Conservation (phyloP, 2,113 vertebrate species). For the Axis porcinus region DNA sequence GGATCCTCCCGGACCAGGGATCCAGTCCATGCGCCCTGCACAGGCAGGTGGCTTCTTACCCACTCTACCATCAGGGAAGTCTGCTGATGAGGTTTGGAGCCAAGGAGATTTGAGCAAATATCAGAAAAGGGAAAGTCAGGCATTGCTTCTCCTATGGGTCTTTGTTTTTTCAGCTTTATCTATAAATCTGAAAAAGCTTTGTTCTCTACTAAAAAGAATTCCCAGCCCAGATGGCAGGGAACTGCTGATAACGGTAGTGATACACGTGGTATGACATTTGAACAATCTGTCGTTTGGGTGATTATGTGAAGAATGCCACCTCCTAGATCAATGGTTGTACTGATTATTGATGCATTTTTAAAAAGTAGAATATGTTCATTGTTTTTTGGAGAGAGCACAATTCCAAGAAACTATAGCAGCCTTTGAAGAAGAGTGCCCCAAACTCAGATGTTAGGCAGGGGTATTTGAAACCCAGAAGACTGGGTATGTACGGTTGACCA, state of each 20-base stretch:
- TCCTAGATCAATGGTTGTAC: not conserved
- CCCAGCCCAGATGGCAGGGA: not conserved
- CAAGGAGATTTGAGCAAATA: not conserved
- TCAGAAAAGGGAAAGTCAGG: not conserved
- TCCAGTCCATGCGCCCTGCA: not conserved
- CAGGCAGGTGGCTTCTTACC: not conserved
- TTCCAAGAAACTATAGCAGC: not conserved
- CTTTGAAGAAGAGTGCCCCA: not conserved
- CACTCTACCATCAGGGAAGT: not conserved
- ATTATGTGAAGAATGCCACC: not conserved
- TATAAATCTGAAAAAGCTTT: conserved; percentile 30
- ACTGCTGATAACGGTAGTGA: not conserved
- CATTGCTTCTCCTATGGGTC: not conserved
- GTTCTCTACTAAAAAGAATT: not conserved
- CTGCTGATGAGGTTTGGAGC: not conserved
- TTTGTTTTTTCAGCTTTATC: conserved; percentile 5
- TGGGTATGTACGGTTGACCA: not conserved
- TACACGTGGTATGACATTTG: not conserved
- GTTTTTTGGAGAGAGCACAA: not conserved
- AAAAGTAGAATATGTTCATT: not conserved
- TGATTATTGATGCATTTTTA: not conserved
- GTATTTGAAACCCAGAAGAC: not conserved
- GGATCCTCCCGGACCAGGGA: not conserved
- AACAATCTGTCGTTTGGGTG: conserved; percentile 22
- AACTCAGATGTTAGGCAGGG: not conserved